Percentiles rank a stretch among this genome's conserved stretches.
Conservation (phyloP, 2,888 invertebrate genomes). For the Nephrotoma appendiculata region DNA sequence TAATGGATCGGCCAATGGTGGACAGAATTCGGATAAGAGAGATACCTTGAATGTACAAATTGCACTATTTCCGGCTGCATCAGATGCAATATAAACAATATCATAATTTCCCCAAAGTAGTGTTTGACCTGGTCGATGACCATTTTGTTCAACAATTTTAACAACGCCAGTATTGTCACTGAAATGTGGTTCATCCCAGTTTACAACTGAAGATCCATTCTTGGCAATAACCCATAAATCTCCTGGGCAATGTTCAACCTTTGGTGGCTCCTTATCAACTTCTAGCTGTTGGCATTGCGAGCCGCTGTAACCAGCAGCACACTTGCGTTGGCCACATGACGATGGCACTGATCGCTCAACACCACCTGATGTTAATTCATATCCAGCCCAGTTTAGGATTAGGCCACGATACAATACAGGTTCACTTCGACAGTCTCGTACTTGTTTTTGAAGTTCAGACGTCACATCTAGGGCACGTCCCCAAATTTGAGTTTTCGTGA, state of each 20-base stretch:
- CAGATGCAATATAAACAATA: slow-evolving; percentile 85
- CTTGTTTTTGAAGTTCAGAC: slow-evolving; percentile 86
- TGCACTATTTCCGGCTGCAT: slow-evolving; percentile 82
- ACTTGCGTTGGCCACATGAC: slow-evolving; percentile 78
- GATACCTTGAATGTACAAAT: slow-evolving; percentile 86
- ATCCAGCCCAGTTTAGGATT: slow-evolving; percentile 85
- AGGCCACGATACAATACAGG: slow-evolving; percentile 78
- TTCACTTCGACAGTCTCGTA: slow-evolving; percentile 81
- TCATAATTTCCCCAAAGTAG: slow-evolving; percentile 84
- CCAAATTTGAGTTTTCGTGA: slow-evolving; percentile 93
- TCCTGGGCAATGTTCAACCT: slow-evolving; percentile 80
- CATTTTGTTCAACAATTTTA: slow-evolving; percentile 67
- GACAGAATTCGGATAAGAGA: slow-evolving; percentile 82
- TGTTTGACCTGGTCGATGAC: slow-evolving; percentile 76
- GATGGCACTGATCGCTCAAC: slow-evolving; percentile 86
- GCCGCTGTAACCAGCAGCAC: slow-evolving; percentile 77
- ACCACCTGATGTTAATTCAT: slow-evolving; percentile 75
- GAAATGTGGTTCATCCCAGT: slow-evolving; percentile 85
- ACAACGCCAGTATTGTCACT: slow-evolving; percentile 76
- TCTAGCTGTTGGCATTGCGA: slow-evolving; percentile 70
- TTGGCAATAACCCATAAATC: slow-evolving; percentile 89
- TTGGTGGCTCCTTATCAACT: slow-evolving; percentile 73
- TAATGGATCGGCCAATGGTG: slow-evolving; percentile 72
- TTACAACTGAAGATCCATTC: slow-evolving; percentile 79
- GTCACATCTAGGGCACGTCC: slow-evolving; percentile 80